Evolutionary conservation across 1,140 invertebrate genomes (phyloP).

Genomic region (Euglossa dilemma): DNA sequence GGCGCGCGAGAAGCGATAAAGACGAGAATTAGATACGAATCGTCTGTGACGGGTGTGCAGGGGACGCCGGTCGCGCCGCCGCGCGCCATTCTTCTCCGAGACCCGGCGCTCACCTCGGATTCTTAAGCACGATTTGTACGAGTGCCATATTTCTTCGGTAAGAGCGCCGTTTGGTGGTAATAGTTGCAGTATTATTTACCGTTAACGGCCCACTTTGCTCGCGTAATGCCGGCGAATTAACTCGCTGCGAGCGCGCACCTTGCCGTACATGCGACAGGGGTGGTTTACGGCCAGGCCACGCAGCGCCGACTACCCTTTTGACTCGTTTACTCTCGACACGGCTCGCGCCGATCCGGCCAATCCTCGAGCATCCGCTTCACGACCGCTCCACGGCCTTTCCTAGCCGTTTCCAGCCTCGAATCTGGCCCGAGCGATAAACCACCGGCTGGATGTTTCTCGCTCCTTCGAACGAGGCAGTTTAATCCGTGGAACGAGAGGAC

Average conservation of each 20-base stretch:
- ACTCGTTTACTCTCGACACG: slow-evolving; percentile 68
- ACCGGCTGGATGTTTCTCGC: neutral
- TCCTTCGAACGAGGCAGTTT: slow-evolving; percentile 4
- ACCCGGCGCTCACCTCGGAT: slow-evolving; percentile 8
- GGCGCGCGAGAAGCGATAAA: slow-evolving; percentile 13
- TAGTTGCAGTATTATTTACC: slow-evolving; percentile 77
- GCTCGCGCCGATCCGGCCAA: too few species aligned
- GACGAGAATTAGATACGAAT: slow-evolving; percentile 24
- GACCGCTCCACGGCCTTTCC: neutral
- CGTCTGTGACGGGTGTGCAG: neutral
- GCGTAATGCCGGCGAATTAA: slow-evolving; percentile 73
- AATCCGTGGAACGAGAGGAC: slow-evolving; percentile 4
- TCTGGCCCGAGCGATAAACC: slow-evolving; percentile 7
- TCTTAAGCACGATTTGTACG: slow-evolving; percentile 64
- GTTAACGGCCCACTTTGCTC: slow-evolving; percentile 70
- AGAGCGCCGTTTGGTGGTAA: slow-evolving; percentile 64
- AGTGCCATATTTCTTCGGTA: slow-evolving; percentile 62
- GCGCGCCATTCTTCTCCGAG: slow-evolving; percentile 11
- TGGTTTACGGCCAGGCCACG: slow-evolving; percentile 71
- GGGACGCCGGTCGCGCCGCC: neutral
- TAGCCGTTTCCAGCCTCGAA: neutral
- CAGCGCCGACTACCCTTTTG: slow-evolving; percentile 29
- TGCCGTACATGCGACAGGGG: slow-evolving; percentile 60
- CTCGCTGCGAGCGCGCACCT: slow-evolving; percentile 66
- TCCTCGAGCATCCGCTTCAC: slow-evolving; percentile 7